Evolutionary conservation across 2,113 vertebrate genomes (phyloP).

Genomic region (Callorhinus ursinus): DNA sequence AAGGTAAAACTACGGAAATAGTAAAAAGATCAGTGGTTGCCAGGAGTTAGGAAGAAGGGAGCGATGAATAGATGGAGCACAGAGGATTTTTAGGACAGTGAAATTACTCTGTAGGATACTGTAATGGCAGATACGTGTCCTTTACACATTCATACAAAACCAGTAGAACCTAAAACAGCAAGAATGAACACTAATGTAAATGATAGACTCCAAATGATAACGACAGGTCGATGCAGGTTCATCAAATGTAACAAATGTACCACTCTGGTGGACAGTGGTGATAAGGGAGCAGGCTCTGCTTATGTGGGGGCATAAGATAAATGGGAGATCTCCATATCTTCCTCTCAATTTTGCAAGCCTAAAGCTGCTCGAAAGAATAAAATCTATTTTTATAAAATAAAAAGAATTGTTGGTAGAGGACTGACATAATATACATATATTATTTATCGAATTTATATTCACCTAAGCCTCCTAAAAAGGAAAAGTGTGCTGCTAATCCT

Average conservation of each 20-base stretch:
- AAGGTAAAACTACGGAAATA: not conserved
- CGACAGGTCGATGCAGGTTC: not conserved
- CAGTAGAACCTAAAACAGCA: not conserved
- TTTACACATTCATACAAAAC: not conserved
- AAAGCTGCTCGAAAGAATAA: not conserved
- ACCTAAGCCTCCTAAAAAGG: not conserved
- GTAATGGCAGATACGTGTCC: not conserved
- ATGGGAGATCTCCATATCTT: not conserved
- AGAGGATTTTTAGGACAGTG: not conserved
- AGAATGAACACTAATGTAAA: not conserved
- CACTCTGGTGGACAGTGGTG: no score
- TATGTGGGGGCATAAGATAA: not conserved
- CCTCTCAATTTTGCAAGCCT: not conserved
- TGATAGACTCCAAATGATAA: not conserved
- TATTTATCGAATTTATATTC: not conserved
- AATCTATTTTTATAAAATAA: not conserved
- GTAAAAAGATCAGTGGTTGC: not conserved
- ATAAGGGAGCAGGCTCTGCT: not conserved
- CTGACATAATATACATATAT: not conserved
- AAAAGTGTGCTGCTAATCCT: not conserved
- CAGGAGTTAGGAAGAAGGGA: not conserved
- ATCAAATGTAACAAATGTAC: not conserved
- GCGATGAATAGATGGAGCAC: not conserved
- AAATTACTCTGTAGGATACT: not conserved
- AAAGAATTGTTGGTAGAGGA: not conserved